Evolutionary conservation across 2,113 vertebrate genomes (phyloP).

Genomic region (Labrus mixtus): DNA sequence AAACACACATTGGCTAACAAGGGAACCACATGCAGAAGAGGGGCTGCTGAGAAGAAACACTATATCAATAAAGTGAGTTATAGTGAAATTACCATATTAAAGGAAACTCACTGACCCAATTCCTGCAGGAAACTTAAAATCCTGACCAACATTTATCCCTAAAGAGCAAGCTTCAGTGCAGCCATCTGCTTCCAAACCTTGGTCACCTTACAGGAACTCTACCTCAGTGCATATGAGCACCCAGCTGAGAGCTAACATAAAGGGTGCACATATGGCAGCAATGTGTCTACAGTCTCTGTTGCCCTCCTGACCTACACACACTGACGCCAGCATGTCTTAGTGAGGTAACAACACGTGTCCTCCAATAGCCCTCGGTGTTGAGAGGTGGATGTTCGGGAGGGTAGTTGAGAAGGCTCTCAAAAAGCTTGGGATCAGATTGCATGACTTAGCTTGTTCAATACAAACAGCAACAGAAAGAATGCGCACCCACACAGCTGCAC

Average conservation of each 20-base stretch:
- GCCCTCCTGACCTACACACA: conserved; percentile 75
- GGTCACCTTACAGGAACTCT: conserved; percentile 56
- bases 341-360: conserved; percentile 80
- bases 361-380: conserved; percentile 70
- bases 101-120: conserved; percentile 35
- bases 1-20: conserved; percentile 33
- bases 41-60: too few species aligned
- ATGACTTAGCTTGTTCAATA: conserved; percentile 73
- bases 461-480: conserved; percentile 68
- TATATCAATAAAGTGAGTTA: neutral
- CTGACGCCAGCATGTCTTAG: conserved; percentile 82
- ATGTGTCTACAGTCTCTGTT: conserved; percentile 56
- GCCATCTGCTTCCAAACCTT: conserved; percentile 36
- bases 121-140: conserved; percentile 20
- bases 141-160: conserved; percentile 13
- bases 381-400: conserved; percentile 56
- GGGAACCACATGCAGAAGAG: conserved; percentile 36
- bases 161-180: conserved; percentile 2
- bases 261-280: conserved; percentile 71
- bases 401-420: conserved; percentile 37
- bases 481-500: conserved; percentile 1
- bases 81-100: conserved; percentile 36
- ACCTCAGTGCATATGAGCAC: conserved; percentile 7
- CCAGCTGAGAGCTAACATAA: conserved; percentile 47
- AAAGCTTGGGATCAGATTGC: conserved; percentile 73